phyloP scores from a whole-genome alignment of 2,113 vertebrate species.

The Neoarius graeffei region DNA sequence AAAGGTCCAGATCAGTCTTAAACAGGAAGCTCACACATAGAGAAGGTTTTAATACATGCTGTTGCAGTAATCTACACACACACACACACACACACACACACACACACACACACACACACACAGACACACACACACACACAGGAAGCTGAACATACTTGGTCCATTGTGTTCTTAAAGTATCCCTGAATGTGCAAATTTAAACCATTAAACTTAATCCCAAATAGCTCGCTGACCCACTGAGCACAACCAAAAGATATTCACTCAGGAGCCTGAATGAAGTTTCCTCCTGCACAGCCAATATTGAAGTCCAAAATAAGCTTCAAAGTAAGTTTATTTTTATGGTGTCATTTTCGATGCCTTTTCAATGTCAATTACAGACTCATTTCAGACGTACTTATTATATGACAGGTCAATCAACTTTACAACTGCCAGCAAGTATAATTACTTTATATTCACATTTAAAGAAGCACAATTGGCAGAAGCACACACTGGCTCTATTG shows the following conservation, averaged over 20 bases:
- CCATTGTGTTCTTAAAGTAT: neutral
- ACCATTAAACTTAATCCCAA: neutral
- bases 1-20: neutral
- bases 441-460: neutral
- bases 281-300: neutral
- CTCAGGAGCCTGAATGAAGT: neutral
- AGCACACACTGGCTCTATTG: neutral
- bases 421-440: neutral
- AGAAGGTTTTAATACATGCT: slow-evolving; percentile 3
- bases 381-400: neutral
- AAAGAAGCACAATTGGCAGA: neutral
- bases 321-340: neutral
- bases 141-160: neutral
- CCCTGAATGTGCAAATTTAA: neutral
- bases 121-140: neutral
- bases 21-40: slow-evolving; percentile 9
- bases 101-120: slow-evolving; percentile 35
- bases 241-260: neutral
- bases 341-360: neutral
- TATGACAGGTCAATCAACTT: neutral
- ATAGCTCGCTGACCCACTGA: neutral
- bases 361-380: neutral
- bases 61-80: slow-evolving; percentile 24
- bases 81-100: slow-evolving; percentile 14
- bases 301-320: neutral